Evolutionary conservation across 2,797 vertebrate species (phyloP), one percentile per base, ranked within the genome.

Genomic region (Spinus pinus): DNA sequence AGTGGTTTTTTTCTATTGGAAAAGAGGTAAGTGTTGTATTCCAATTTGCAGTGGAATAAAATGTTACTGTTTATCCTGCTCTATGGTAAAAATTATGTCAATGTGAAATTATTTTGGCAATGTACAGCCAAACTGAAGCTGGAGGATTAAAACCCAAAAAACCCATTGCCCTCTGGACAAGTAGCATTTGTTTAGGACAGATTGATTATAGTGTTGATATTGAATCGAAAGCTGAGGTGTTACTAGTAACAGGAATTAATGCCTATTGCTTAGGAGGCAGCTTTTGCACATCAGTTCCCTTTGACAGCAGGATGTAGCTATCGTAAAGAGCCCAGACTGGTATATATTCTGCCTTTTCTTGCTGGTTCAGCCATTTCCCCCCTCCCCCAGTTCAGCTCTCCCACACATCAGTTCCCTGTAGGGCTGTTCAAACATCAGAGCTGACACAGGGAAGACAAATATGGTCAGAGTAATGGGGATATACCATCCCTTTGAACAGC

Each of bases 291-390:
- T 47, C 18, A 16, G 0, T 33, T 72, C 21, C 19, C 37, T 75
- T 49, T 56, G 23, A 27, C 5, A 56, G 31, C 21, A 65, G 31
- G 3, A 9, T 19, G 25, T 31, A 67, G 23, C 10, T 74, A 6
- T 46, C 10, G 28, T 16, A 14, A 46, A 77, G 51, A 66, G 18
- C 37, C 33, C 53, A 49, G 46, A 30, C 12, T 30, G 22, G 31
- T 33, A 58, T 3, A 7, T 53, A 15, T 6, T 12, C 37, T 79
- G 27, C 23, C 24, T 84, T 64, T 82, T 57, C 39, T 69, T 30
- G 13, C 25, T 23, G 9, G 15, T 31, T 25, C 3, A 13, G 77
- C n/a, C 0, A 7, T 15, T 56, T 25, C 6, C 2, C 5, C 2
- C 5, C 5, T 20, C 12, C 5, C 5, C 24, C 17, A 83, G 30